phyloP scores from a whole-genome alignment of 1,140 invertebrate genomes.

The Melitaea cinxia region DNA sequence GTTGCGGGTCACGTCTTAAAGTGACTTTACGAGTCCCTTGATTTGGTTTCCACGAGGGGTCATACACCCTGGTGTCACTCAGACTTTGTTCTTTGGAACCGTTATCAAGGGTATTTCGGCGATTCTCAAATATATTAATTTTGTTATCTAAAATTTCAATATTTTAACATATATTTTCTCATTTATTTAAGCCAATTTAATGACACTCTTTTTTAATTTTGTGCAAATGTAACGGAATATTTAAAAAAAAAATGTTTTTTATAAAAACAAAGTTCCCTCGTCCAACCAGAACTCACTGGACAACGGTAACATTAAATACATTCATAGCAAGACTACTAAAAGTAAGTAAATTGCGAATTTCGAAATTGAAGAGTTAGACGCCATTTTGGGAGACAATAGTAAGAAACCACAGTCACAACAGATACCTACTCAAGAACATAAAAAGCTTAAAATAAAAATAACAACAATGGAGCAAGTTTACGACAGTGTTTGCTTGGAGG shows the following conservation, averaged over 20 bases:
- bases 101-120: constrained; percentile 63
- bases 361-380: constrained; percentile 53
- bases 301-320: constrained; percentile 68
- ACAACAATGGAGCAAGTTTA: constrained; percentile 70
- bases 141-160: too few relatives aligned
- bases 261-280: constrained; percentile 51
- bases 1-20: constrained; percentile 63
- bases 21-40: constrained; percentile 74
- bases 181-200: background rate
- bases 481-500: constrained; percentile 64
- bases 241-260: background rate
- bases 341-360: constrained; percentile 62
- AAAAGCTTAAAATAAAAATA: constrained; percentile 62
- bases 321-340: constrained; percentile 72
- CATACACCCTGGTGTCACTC: constrained; percentile 68
- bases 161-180: too few relatives aligned
- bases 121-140: constrained; percentile 19
- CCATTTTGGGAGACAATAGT: constrained; percentile 63
- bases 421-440: constrained; percentile 73
- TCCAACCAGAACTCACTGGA: constrained; percentile 59
- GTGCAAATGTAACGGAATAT: background rate
- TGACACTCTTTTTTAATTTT: background rate
- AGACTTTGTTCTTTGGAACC: constrained; percentile 62
- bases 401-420: constrained; percentile 72
- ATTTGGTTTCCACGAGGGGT: constrained; percentile 80